Base-by-base conservation (phyloP, 2,797 vertebrate species). In the Dendrocincla fuliginosa region DNA sequence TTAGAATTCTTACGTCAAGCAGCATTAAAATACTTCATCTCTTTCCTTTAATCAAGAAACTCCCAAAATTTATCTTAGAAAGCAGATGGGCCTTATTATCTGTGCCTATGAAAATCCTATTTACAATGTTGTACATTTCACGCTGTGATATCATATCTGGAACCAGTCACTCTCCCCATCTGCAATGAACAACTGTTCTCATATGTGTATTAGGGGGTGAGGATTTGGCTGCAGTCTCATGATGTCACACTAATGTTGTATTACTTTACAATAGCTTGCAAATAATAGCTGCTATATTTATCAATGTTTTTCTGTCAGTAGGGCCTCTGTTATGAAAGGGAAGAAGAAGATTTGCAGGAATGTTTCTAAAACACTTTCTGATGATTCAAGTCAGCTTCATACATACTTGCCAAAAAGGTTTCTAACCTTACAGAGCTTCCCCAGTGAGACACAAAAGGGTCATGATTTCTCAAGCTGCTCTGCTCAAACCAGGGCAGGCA, bases 141-240 rank as follows among this genome's bases (percentile, higher is more conserved):
- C 97, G 97, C 65, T 92, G 97, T 98, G 98, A 98, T 97, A 98
- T 98, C 98, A 98, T 98, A 97, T 98, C 98, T 98, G 98, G 98
- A 98, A 98, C 95, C 96, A 93, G 93, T 97, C 97, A 95, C 97
- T 96, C 85, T 97, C 95, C 95, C 98, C 98, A 98, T 98, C 98
- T 98, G 98, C 96, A 98, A 71, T 9, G 97, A 98, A 98, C 98
- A 98, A 98, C 98, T 98, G 98, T 98, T 98, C 97, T 97, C 97
- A 97, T 97, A 95, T 95, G 96, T 94, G 87, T 64, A 75, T 87
- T 71, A 90, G 93, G 96, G 96, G 94, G 91, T 77, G 86, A 92
- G 92, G 88, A 93, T 90, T 96, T 98, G 98, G 97, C 98, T 95
- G 80, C 82, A 79, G 93, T 85, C 95, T 97, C 97, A 97, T 97